A percentile compares a stretch with the other conserved stretches of the same genome.
These are phyloP conservation scores for Alsophila aescularia DNA, from an alignment of 2,888 invertebrate species.

Conservation along the genomic window DNA sequence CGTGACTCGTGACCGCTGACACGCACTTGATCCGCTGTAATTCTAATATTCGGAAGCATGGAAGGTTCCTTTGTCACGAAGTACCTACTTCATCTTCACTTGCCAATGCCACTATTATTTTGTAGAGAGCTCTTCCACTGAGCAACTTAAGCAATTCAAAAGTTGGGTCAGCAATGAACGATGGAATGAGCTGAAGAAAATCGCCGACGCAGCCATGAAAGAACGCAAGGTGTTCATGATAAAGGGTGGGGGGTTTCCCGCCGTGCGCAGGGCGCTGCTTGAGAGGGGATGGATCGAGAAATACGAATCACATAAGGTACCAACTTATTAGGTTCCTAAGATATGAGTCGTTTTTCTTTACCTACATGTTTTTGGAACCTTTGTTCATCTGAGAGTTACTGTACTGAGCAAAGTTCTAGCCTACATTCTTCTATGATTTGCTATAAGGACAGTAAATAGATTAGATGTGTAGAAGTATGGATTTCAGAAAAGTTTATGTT, in stretches of 20 bases:
- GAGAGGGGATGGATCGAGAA: conserved; percentile 91
- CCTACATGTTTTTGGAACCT: too few relatives aligned
- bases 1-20: too few relatives aligned
- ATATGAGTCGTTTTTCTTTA: too few relatives aligned
- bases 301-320: conserved; percentile 80
- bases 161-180: conserved; percentile 87
- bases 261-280: conserved; percentile 87
- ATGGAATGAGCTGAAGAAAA: conserved; percentile 86
- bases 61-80: too few relatives aligned
- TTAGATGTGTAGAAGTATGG: too few relatives aligned
- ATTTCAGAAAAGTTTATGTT: too few relatives aligned
- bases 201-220: conserved; percentile 87
- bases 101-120: not conserved
- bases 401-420: too few relatives aligned
- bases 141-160: conserved; percentile 76
- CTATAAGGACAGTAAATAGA: too few relatives aligned
- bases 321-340: not conserved
- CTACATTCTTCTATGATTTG: too few relatives aligned
- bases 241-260: conserved; percentile 89
- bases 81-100: not conserved
- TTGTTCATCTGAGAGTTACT: too few relatives aligned
- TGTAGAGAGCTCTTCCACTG: conserved; percentile 54
- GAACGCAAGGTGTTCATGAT: conserved; percentile 88
- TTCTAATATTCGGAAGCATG: too few relatives aligned
- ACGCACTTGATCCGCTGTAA: too few relatives aligned